Evolutionary conservation across 2,797 vertebrate species (phyloP).

Genomic region (Phylloscopus collybita): DNA sequence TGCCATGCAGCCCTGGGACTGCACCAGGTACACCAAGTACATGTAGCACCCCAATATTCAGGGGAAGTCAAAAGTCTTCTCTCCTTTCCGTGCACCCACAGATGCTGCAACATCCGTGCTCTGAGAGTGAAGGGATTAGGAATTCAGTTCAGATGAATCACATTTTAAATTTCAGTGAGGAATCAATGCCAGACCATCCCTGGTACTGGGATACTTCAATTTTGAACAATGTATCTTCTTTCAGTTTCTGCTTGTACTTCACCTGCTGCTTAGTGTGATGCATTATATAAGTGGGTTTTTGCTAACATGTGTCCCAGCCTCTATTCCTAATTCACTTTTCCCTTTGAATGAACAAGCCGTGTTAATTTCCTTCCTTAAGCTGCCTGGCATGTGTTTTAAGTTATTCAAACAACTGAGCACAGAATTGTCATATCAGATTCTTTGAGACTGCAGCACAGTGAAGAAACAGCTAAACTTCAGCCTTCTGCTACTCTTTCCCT

Average conservation of each 20-base stretch:
- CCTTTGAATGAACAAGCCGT: neutral
- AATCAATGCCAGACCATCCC: conserved; percentile 10
- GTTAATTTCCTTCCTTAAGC: conserved; percentile 25
- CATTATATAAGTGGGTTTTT: conserved; percentile 37
- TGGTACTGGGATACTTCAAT: neutral
- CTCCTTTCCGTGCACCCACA: neutral
- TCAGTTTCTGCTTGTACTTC: conserved; percentile 38
- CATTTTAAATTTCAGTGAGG: conserved; percentile 21
- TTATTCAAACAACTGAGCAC: conserved; percentile 10
- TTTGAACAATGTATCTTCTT: conserved; percentile 19
- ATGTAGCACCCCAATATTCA: neutral
- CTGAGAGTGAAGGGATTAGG: neutral
- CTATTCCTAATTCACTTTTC: neutral
- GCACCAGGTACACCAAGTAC: neutral
- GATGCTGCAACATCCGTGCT: neutral
- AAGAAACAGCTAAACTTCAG: conserved; percentile 3
- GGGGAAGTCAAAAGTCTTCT: neutral
- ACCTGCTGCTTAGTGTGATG: conserved; percentile 36
- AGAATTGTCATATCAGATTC: neutral
- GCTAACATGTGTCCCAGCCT: conserved; percentile 15
- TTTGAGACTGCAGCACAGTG: neutral
- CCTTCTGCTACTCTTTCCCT: neutral
- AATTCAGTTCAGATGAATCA: conserved; percentile 29
- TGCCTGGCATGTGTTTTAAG: conserved; percentile 26
- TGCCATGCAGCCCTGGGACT: neutral